Evolutionary conservation across 1,140 invertebrate species (phyloP), one percentile per base, ranked within the genome.

Genomic region (Cryptotermes secundus): DNA sequence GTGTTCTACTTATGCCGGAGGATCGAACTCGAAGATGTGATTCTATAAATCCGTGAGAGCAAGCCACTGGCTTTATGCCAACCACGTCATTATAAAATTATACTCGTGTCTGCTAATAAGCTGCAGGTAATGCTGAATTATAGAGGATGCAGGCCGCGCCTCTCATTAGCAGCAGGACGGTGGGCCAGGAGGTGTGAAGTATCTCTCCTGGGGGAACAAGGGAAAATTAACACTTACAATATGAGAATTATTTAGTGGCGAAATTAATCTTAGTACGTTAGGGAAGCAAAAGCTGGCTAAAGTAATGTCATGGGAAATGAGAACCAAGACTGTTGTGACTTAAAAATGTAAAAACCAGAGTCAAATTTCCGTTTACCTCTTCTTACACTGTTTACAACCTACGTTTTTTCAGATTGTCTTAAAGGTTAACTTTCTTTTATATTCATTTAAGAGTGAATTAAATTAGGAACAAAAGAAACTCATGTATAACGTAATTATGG

Each of bases 91-190:
- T 22, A 49, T 22, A 49, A 49, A 49, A 49, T 19, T 19, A 19
- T 12, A 1, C 45, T 22, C 45, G 45, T 31, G 14, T 26, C 31
- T 72, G 59, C 26, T 72, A 72, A 72, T n/a, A 14, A 72, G 59
- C 26, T 72, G 26, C 59, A 72, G 59, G 59, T 72, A 72, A 72
- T 14, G n/a, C n/a, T 72, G 59, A 72, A 72, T 72, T 72, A 72
- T 72, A 72, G 59, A 72, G 10, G n/a, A 72, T 14, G 16, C 59
- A 31, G 59, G 26, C 59, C 59, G 10, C 16, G 6, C 59, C 4
- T n/a, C 59, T 72, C 26, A 31, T 72, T 72, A 72, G 26, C 59
- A 6, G n/a, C 45, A 72, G 26, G 59, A 26, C n/a, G 59, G 59
- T 72, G 59, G 59, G 31, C 26, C 59, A 2, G 59, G 7, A 72